Evolutionary conservation across 2,113 vertebrate genomes (phyloP).

Genomic region (Acrocephalus arundinaceus): DNA sequence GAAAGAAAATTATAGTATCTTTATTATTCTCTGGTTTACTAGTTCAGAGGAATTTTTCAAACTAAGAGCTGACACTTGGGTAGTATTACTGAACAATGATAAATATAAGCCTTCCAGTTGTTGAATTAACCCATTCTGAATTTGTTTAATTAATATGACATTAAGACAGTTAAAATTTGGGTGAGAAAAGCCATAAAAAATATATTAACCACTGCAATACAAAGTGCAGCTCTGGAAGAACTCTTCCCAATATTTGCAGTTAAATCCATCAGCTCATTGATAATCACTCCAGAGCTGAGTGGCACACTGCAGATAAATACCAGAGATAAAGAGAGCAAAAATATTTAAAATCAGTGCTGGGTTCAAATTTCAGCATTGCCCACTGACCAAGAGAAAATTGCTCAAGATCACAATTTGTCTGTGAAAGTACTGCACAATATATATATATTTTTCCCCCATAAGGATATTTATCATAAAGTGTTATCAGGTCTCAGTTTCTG

Average conservation of each 20-base stretch:
- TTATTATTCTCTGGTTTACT: constrained; percentile 50
- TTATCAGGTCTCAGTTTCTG: background rate
- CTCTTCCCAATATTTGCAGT: background rate
- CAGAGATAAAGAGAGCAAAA: background rate
- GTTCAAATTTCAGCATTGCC: background rate
- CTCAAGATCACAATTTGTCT: background rate
- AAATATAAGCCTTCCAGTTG: constrained; percentile 42
- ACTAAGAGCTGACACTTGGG: constrained; percentile 36
- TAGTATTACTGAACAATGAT: constrained; percentile 29
- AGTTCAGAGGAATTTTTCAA: constrained; percentile 62
- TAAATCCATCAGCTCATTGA: background rate
- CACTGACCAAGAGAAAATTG: background rate
- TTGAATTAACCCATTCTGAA: constrained; percentile 29
- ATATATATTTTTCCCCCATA: too few species aligned
- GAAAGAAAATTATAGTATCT: constrained; percentile 41
- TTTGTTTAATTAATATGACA: constrained; percentile 20
- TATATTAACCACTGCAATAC: background rate
- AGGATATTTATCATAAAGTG: background rate
- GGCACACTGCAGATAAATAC: background rate
- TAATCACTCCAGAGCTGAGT: background rate
- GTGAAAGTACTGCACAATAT: background rate
- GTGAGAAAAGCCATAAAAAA: background rate
- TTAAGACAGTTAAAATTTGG: background rate
- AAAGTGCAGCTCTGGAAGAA: background rate
- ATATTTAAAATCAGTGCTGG: background rate